Percentiles rank a stretch among this genome's conserved stretches.
Conservation (phyloP, 2,888 invertebrate genomes). For the Torymus auratus region DNA sequence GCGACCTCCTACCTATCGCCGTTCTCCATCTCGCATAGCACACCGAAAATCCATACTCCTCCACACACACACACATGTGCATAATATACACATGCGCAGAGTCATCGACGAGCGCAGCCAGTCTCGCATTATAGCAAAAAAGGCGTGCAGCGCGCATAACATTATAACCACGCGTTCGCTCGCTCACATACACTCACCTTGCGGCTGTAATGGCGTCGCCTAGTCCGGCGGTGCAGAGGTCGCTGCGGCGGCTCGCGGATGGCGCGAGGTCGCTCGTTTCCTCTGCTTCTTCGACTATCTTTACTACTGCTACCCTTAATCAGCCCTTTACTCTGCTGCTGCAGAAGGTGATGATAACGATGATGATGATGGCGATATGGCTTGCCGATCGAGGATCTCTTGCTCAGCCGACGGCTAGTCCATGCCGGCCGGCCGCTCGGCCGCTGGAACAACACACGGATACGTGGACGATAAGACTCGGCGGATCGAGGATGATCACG, state of each 20-base stretch:
- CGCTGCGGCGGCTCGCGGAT: constrained; percentile 65
- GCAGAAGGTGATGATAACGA: neutral
- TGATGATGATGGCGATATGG: neutral
- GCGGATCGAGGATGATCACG: neutral
- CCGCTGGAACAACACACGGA: constrained; percentile 46
- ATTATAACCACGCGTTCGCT: neutral
- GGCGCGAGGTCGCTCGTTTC: constrained; percentile 44
- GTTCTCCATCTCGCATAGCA: too few relatives aligned
- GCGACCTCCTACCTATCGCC: too few relatives aligned
- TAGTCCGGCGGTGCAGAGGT: constrained; percentile 66
- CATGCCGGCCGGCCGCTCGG: constrained; percentile 54
- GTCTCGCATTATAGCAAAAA: neutral
- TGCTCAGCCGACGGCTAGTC: constrained; percentile 46
- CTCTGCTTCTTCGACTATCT: neutral
- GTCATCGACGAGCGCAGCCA: too few relatives aligned
- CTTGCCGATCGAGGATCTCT: constrained; percentile 15
- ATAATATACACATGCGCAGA: too few relatives aligned
- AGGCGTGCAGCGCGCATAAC: neutral
- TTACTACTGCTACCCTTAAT: neutral
- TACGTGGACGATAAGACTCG: neutral
- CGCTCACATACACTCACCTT: constrained; percentile 70
- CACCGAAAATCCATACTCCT: too few relatives aligned
- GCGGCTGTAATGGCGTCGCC: constrained; percentile 71
- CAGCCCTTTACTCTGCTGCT: neutral
- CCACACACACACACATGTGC: too few relatives aligned